Evolutionary conservation across 1,140 invertebrate genomes (phyloP).

Genomic region (Diuraphis noxia): DNA sequence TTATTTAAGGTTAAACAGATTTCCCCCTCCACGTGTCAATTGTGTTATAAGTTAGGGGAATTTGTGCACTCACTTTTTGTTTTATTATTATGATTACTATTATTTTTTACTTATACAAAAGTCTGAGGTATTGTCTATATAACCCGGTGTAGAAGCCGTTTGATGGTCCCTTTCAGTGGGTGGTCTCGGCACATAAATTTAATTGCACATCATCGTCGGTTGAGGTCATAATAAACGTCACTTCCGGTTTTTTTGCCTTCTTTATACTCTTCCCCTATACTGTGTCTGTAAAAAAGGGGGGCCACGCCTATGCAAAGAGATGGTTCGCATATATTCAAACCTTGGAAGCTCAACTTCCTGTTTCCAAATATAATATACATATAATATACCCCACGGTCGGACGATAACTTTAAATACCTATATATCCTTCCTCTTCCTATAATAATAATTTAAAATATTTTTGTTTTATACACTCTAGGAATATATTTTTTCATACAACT

Average conservation of each 20-base stretch:
- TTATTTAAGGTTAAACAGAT: background rate
- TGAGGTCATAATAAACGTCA: constrained; percentile 52
- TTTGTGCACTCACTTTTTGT: background rate
- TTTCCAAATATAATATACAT: constrained; percentile 25
- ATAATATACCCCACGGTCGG: constrained; percentile 1
- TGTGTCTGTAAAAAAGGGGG: constrained; percentile 17
- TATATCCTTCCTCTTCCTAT: background rate
- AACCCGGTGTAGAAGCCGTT: background rate
- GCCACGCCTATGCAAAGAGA: constrained; percentile 46
- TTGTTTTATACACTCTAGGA: background rate
- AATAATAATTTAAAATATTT: constrained; percentile 40
- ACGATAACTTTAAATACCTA: constrained; percentile 49
- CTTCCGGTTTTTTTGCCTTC: constrained; percentile 52
- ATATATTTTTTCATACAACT: background rate
- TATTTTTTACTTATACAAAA: constrained; percentile 22
- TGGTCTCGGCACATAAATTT: constrained; percentile 53
- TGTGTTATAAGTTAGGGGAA: constrained; percentile 18
- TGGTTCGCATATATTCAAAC: constrained; percentile 38
- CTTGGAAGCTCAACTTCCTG: constrained; percentile 48
- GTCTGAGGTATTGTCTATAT: constrained; percentile 46
- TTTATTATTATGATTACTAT: background rate
- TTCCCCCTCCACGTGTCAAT: background rate
- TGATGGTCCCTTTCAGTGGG: constrained; percentile 46
- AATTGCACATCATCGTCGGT: constrained; percentile 51
- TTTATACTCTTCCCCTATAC: background rate